Base-by-base conservation (phyloP, 2,797 vertebrate species). In the Lindbergichthys nudifrons region DNA sequence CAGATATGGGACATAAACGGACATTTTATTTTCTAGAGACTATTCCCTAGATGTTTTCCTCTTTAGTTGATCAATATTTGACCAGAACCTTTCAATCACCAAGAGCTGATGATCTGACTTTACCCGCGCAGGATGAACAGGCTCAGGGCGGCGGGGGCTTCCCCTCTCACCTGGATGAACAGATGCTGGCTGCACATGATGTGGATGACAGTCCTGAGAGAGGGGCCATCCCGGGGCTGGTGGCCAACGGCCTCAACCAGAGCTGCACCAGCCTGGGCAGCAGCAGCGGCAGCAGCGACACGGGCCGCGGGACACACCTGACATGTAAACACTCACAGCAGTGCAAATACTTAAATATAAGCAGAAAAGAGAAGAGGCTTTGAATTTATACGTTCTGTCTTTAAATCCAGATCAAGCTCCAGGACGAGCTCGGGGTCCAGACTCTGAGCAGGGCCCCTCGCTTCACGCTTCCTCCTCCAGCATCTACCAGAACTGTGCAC, bases 211-310 rank as follows among this genome's bases (percentile, higher is more conserved):
- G 85, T 58, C 71, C 88, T 0, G 89, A 95, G 39, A 95, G 94
- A 87, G 73, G 83, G 3, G 70, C 83, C 59, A 76, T 93, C 63
- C 90, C 95, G 0, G 93, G 95, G 14, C 65, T 98, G 77, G 91
- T 94, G 42, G 84, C 95, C 0, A 97, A 95, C 56, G 97, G 97
- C 15, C 96, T 99, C 39, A 95, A 95, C 56, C 96, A 94, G 87
- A 99, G 98, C 90, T 96, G 90, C 87, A 97, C 97, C 70, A 99
- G 98, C 83, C 94, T 99, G 65, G 97, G 97, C 73, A 97, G 98
- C 80, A 98, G 97, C 91, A 96, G 92, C 21, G 95, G 96, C 83
- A 96, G 97, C 91, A 98, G 98, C 13, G 97, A 99, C 78, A 87
- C 88, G 0, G 96, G 97, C 75, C 94, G 95, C 69, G 93, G 91